These are phyloP conservation scores for Panorpa germanica DNA, from an alignment of 2,888 invertebrate genomes.

Conservation along the genomic window DNA sequence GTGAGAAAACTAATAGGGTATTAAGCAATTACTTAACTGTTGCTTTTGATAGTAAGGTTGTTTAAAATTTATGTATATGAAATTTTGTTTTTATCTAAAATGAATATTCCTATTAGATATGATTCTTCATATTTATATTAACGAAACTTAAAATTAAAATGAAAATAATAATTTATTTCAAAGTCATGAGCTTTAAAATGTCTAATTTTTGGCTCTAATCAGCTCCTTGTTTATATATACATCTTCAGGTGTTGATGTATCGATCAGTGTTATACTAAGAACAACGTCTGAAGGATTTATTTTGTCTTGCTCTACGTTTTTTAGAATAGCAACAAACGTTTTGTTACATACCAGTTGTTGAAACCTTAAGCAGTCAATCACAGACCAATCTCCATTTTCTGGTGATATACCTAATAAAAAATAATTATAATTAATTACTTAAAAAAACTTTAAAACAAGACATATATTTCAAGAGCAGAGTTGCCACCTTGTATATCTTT, in stretches of 20 bases:
- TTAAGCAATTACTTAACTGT: no score
- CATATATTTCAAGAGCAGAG: neutral
- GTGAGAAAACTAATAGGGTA: no score
- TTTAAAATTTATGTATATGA: no score
- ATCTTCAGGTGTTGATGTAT: slow-evolving; percentile 47
- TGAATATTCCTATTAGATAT: no score
- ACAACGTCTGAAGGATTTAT: slow-evolving; percentile 38
- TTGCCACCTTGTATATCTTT: no score
- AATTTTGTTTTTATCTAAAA: no score
- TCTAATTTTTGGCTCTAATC: no score
- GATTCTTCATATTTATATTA: no score
- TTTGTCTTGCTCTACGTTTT: slow-evolving; percentile 38
- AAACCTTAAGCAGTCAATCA: slow-evolving; percentile 55
- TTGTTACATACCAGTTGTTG: slow-evolving; percentile 49
- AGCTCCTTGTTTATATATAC: slow-evolving; percentile 44
- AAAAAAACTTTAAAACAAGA: slow-evolving; percentile 3
- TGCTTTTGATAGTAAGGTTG: no score
- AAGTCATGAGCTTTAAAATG: no score
- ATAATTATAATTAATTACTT: slow-evolving; percentile 10
- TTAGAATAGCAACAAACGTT: slow-evolving; percentile 47
- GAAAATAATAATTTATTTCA: no score
- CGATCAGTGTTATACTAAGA: slow-evolving; percentile 47
- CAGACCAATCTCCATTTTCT: slow-evolving; percentile 43
- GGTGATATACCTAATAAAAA: slow-evolving; percentile 29
- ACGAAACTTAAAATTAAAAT: no score